Conservation (phyloP, 35 echinoderm and acorn worm genomes). For the Ophioderma brevispina region DNA sequence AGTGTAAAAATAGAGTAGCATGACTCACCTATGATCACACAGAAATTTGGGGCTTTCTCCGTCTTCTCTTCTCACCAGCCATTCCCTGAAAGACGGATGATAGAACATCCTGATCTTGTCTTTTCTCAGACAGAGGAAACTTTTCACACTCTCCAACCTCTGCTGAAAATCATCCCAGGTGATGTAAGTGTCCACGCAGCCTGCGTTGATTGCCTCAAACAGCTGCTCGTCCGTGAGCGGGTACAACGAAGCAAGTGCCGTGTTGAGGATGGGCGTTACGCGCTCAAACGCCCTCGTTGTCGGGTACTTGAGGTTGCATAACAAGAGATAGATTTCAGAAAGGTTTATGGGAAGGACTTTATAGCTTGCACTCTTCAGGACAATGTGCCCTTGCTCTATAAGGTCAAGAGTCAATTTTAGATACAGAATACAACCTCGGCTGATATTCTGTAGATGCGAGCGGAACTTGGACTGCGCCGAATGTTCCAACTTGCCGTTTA, state of each 20-base stretch:
- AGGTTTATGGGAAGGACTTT: conserved; percentile 96
- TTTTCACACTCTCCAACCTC: conserved; percentile 59
- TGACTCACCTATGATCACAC: conserved; percentile 92
- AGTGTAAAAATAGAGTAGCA: too few relatives aligned
- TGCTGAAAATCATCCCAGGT: conserved; percentile 78
- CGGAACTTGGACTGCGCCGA: conserved; percentile 67
- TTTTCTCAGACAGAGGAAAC: conserved; percentile 75
- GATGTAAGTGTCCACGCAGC: conserved; percentile 62
- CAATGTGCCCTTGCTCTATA: conserved; percentile 88
- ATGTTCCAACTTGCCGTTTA: conserved; percentile 95
- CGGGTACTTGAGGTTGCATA: conserved; percentile 94
- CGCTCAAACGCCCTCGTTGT: conserved; percentile 85
- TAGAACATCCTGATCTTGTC: conserved; percentile 93
- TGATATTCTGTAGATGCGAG: conserved; percentile 71
- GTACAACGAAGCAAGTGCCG: conserved; percentile 76
- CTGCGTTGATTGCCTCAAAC: conserved; percentile 82
- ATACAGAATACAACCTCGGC: conserved; percentile 92
- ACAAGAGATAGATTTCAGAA: conserved; percentile 95
- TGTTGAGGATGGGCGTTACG: conserved; percentile 84
- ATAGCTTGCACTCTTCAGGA: conserved; percentile 81
- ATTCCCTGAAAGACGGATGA: conserved; percentile 99
- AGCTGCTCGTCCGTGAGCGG: conserved; percentile 78
- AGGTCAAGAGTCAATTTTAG: conserved; percentile 96
- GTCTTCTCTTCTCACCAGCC: conserved; percentile 91
- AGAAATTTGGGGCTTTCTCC: conserved; percentile 95